Conservation (phyloP, 2,888 invertebrate genomes). For the Anoplius nigerrimus region DNA sequence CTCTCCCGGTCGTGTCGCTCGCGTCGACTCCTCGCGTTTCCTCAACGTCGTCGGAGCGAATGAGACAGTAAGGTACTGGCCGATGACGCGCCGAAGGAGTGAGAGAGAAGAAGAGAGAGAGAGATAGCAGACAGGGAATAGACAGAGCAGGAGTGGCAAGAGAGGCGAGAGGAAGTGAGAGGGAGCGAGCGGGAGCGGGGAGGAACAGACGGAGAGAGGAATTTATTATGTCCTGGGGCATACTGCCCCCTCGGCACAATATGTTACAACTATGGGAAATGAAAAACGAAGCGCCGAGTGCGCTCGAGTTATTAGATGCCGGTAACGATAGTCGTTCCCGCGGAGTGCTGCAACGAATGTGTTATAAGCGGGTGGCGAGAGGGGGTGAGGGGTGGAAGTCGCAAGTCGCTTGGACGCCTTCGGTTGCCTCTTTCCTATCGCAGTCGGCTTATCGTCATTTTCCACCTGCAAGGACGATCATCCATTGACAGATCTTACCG, state of each 20-base stretch:
- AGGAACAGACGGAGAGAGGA: constrained; percentile 32
- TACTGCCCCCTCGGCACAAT: constrained; percentile 54
- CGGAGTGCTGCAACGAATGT: too few relatives aligned
- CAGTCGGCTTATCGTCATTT: too few relatives aligned
- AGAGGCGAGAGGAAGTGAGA: constrained; percentile 22
- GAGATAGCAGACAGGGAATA: not conserved
- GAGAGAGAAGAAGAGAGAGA: not conserved
- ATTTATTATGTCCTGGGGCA: constrained; percentile 57
- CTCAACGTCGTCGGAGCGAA: constrained; percentile 29
- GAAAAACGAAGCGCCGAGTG: constrained; percentile 41
- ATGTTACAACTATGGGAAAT: constrained; percentile 50
- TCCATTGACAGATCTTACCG: too few relatives aligned
- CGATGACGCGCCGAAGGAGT: constrained; percentile 44
- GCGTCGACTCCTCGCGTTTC: constrained; percentile 23
- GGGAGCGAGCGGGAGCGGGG: not conserved
- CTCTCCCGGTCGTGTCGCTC: constrained; percentile 9
- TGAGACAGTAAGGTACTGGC: constrained; percentile 38
- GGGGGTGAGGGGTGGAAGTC: too few relatives aligned
- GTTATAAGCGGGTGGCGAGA: too few relatives aligned
- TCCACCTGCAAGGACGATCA: too few relatives aligned
- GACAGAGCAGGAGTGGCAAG: not conserved
- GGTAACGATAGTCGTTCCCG: too few relatives aligned
- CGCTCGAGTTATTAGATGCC: constrained; percentile 12
- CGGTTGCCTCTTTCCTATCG: too few relatives aligned
- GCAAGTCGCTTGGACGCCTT: too few relatives aligned